phyloP scores from a whole-genome alignment of 2,888 invertebrate genomes.

The Cephus pygmeus region DNA sequence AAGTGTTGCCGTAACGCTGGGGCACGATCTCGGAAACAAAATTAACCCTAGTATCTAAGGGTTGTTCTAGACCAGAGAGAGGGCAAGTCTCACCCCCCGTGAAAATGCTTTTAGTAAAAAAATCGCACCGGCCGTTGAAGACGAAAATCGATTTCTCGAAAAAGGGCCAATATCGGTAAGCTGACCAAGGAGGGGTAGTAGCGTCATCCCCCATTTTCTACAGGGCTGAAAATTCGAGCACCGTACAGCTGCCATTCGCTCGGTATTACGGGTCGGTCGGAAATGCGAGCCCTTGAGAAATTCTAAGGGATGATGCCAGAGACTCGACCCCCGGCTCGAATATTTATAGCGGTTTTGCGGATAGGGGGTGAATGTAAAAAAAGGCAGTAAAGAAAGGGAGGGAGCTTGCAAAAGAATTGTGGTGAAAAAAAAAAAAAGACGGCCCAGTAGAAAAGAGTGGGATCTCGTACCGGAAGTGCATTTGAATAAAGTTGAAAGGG shows the following conservation, averaged over 20 bases:
- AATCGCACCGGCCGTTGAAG: background rate
- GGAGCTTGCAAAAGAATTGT: background rate
- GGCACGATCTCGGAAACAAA: background rate
- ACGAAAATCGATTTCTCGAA: background rate
- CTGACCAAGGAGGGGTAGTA: conserved; percentile 11
- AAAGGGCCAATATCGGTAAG: background rate
- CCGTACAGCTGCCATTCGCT: background rate
- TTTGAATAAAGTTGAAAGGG: conserved; percentile 45
- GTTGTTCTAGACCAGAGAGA: background rate
- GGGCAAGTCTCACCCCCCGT: background rate
- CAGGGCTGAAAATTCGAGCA: background rate
- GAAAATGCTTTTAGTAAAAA: background rate
- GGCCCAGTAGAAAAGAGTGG: background rate
- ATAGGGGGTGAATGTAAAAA: background rate
- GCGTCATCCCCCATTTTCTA: background rate
- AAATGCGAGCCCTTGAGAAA: background rate
- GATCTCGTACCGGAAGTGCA: conserved; percentile 9
- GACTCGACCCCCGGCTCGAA: background rate
- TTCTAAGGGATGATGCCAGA: background rate
- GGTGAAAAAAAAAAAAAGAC: background rate
- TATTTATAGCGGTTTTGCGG: background rate
- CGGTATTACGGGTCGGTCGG: background rate
- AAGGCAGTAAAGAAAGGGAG: background rate
- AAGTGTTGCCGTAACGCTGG: background rate
- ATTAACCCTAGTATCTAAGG: background rate